Base-by-base conservation (phyloP, 2,797 vertebrate species). In the Furcifer pardalis region DNA sequence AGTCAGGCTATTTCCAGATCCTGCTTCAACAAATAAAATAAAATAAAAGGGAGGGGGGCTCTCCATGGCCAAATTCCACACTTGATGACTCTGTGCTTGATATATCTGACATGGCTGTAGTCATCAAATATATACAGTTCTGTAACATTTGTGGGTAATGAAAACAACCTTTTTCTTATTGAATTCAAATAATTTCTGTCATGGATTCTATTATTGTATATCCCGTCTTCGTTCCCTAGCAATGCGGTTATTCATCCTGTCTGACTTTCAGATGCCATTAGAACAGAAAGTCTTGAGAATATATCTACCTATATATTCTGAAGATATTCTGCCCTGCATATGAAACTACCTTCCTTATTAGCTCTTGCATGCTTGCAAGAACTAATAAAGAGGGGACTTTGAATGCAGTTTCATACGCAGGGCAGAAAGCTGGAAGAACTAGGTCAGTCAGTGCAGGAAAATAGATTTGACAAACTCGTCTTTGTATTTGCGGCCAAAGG, bases 401-500 rank as follows among this genome's bases (percentile, higher is more conserved):
- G 25, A 23, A 62, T 59, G 10, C 25, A 0, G 35, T 71, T 1
- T 82, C 84, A 85, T 15, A 69, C 73, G 56, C 0, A 44, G 25
- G 2, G 4, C 83, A 73, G 42, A 84, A 49, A 81, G 52, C 1
- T 77, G n/a, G 32, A 52, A 1, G 35, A 82, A 27, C 69, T 86
- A 82, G 80, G 66, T n/a, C 82, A 88, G 44, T 32, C 60, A 81
- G 5, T 35, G 74, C 23, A n/a, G 35, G 59, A 32, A 86, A 91
- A 74, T 19, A 83, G 85, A 71, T 52, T 76, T 71, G 27, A 66
- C 84, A 79, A 84, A 73, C 84, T 62, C 62, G 72, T 69, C 79
- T 76, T 60, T 85, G 84, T 77, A n/a, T 59, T 30, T 76, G 60
- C 2, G 60, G 59, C 83, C 77, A 74, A 72, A 84, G 59, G 69